A percentile compares a stretch with the other conserved stretches of the same genome.
These are phyloP conservation scores for Oscheius sp. DNA, from an alignment of 2,888 invertebrate genomes.

Conservation along the genomic window DNA sequence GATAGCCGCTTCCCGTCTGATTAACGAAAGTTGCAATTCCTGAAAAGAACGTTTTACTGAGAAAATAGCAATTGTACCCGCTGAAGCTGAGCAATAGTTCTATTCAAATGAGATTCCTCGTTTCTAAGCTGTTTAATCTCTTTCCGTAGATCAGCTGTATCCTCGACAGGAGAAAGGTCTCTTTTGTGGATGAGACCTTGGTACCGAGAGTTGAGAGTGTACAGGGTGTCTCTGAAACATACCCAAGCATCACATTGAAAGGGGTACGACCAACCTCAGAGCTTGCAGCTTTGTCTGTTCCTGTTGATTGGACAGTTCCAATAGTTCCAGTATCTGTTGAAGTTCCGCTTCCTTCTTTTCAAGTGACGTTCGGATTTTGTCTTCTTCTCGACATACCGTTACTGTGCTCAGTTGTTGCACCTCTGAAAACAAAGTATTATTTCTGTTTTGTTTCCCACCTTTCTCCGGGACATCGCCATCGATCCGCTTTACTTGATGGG, in stretches of 20 bases:
- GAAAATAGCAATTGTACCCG: not conserved
- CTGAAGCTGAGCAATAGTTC: constrained; percentile 21
- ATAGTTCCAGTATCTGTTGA: constrained; percentile 8
- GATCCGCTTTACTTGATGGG: constrained; percentile 22
- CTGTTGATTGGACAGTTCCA: constrained; percentile 31
- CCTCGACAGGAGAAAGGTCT: not conserved
- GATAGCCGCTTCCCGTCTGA: constrained; percentile 48
- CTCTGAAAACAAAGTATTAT: not conserved
- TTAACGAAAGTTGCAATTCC: constrained; percentile 48
- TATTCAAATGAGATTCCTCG: not conserved
- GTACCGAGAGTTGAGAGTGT: constrained; percentile 3
- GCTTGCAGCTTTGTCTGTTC: constrained; percentile 8
- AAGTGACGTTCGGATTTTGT: not conserved
- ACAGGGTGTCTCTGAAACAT: constrained; percentile 15
- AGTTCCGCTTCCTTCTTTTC: constrained; percentile 31
- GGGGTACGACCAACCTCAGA: not conserved
- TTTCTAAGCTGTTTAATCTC: constrained; percentile 22
- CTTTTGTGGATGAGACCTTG: not conserved
- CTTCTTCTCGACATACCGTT: constrained; percentile 12
- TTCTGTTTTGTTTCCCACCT: constrained; percentile 3
- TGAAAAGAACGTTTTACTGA: constrained; percentile 4
- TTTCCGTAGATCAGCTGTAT: not conserved
- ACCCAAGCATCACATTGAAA: not conserved
- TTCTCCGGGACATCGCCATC: constrained; percentile 23
- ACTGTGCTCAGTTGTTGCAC: not conserved